These are phyloP conservation scores for Monochamus alternatus DNA, from an alignment of 2,888 invertebrate genomes.

Conservation along the genomic window DNA sequence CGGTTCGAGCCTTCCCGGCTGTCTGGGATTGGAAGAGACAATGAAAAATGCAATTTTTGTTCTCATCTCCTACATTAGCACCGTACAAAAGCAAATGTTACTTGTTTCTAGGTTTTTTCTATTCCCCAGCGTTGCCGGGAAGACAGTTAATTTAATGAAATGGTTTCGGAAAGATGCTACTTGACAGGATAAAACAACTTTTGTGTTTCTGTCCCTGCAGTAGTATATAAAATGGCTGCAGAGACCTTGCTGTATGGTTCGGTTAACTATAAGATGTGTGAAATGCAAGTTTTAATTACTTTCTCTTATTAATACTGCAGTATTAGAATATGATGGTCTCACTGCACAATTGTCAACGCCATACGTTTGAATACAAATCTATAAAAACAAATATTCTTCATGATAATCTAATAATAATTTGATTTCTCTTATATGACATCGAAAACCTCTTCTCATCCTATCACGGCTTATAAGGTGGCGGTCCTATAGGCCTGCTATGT, in stretches of 20 bases:
- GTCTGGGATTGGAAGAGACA: slow-evolving; percentile 44
- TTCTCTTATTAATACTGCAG: no score
- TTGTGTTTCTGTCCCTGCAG: neutral
- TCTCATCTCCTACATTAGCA: slow-evolving; percentile 50
- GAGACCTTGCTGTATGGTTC: neutral
- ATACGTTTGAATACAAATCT: no score
- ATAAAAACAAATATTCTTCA: no score
- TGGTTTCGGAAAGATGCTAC: slow-evolving; percentile 14
- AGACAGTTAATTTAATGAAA: slow-evolving; percentile 37
- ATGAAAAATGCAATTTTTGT: slow-evolving; percentile 54
- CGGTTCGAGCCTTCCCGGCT: slow-evolving; percentile 31
- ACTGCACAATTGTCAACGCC: no score
- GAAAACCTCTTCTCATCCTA: no score
- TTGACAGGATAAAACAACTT: slow-evolving; percentile 22
- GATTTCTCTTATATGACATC: no score
- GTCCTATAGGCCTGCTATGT: no score
- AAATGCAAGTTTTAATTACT: neutral
- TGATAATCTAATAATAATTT: no score
- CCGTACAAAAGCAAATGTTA: slow-evolving; percentile 49
- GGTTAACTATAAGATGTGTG: neutral
- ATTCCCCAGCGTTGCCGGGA: slow-evolving; percentile 17
- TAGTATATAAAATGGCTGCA: neutral
- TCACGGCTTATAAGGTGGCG: no score
- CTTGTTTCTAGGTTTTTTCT: slow-evolving; percentile 45
- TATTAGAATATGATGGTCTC: no score